Evolutionary conservation across 2,113 vertebrate species (phyloP), one percentile per base, ranked within the genome.

Genomic region (Tor tambroides): DNA sequence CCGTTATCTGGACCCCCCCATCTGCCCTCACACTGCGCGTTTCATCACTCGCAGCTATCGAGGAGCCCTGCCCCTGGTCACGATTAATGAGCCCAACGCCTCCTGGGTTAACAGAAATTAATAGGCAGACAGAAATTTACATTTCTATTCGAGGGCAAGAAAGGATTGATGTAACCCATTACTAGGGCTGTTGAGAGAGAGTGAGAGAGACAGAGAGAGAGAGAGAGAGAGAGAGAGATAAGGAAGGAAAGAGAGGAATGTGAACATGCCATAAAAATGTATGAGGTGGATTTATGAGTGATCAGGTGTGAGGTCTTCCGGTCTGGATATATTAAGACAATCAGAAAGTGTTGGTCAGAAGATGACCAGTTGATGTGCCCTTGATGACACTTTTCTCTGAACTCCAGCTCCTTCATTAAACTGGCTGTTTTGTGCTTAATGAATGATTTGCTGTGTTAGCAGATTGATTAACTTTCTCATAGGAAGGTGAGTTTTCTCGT

Each of bases 191-290:
- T 51, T 61, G 83, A 35, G 32, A 59, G 8, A 63, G 28, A 75
- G 63, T 78, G 28, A 54, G 74, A 75, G 35, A 43, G 43, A 11
- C 9, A 67, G 26, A 75, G 63, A 83, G 21, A 69, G 82, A 78
- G 4, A 41, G 38, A 85, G 14, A 51, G 43, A n/a, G n/a, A n/a
- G n/a, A 38, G 32, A 61, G 77, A 54, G 28, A 56, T 71, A 59
- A n/a, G 19, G 51, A 74, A 78, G 63, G 49, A 71, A 56, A 43
- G 43, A 82, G 85, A 88, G 35, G 54, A 83, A 19, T 30, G 26
- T 59, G 17, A 79, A 77, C 90, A 38, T 82, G 49, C 77, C 65
- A 91, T 94, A 90, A 91, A 92, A 92, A 92, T 90, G 89, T 84
- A 92, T 84, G 89, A 91, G 88, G 61, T 77, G 85, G 85, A 69